A percentile compares a stretch with the other conserved stretches of the same genome.
Conservation (phyloP, 1,140 invertebrate species). For the Melanaphis sacchari region DNA sequence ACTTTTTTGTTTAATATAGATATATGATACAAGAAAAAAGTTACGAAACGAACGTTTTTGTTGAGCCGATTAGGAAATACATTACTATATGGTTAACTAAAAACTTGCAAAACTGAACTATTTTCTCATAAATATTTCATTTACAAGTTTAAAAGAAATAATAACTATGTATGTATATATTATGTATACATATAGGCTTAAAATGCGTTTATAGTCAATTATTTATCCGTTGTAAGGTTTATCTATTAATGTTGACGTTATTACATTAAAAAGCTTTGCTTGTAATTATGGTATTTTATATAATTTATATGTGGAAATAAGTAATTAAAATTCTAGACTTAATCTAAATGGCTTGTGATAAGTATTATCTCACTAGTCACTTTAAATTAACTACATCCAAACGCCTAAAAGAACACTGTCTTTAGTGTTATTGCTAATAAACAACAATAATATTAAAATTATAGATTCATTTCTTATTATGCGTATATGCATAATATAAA, state of each 20-base stretch:
- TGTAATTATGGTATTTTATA: not conserved
- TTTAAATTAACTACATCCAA: not conserved
- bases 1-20: not conserved
- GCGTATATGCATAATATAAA: not conserved
- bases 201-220: not conserved
- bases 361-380: not conserved
- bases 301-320: not conserved
- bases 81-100: not conserved
- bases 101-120: not conserved
- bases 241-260: not conserved
- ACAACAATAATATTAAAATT: not conserved
- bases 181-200: not conserved
- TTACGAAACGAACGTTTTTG: not conserved
- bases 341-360: not conserved
- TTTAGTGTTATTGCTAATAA: not conserved
- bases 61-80: not conserved
- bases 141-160: not conserved
- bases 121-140: conserved; percentile 1
- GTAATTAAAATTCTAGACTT: not conserved
- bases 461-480: not conserved
- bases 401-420: not conserved
- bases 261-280: not conserved
- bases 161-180: not conserved
- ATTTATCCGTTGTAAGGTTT: not conserved
- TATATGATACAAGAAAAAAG: not conserved